A percentile compares a stretch with the other conserved stretches of the same genome.
Evolutionary conservation across 2,888 invertebrate genomes (phyloP).

Genomic region (Cosmia trapezina): DNA sequence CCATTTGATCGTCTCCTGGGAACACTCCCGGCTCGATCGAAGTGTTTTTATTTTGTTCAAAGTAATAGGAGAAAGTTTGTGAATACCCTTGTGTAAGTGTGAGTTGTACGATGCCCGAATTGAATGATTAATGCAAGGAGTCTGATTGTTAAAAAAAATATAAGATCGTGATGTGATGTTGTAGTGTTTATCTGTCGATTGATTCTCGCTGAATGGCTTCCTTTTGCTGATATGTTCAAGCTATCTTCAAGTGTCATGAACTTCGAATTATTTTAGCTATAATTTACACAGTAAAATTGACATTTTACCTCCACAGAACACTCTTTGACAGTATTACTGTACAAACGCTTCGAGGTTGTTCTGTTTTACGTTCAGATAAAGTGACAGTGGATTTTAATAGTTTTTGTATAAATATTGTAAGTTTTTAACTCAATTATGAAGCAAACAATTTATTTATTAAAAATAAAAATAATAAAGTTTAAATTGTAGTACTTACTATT

Average conservation of each 20-base stretch:
- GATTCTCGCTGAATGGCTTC: neutral
- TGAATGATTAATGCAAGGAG: constrained; percentile 24
- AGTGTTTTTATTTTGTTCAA: constrained; percentile 70
- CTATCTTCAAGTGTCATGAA: neutral
- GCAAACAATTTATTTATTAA: too few species aligned
- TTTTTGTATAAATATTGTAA: too few species aligned
- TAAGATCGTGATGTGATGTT: neutral
- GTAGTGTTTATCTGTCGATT: neutral
- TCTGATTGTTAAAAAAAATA: neutral
- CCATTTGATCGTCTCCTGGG: constrained; percentile 80
- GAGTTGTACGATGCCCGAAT: constrained; percentile 23
- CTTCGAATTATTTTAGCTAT: neutral
- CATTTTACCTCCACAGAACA: too few species aligned
- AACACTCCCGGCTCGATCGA: constrained; percentile 71
- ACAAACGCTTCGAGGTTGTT: too few species aligned
- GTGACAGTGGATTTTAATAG: too few species aligned
- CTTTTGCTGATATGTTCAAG: neutral
- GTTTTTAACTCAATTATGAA: too few species aligned
- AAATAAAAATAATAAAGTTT: too few species aligned
- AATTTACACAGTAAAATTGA: too few species aligned
- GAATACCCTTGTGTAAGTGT: constrained; percentile 39
- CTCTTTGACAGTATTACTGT: too few species aligned
- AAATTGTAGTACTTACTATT: too few species aligned
- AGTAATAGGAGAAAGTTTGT: constrained; percentile 53
- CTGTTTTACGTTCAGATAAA: too few species aligned